Percentiles rank a stretch among this genome's conserved stretches.
Evolutionary conservation across 2,797 vertebrate species (phyloP).

Genomic region (Pogoniulus pusillus): DNA sequence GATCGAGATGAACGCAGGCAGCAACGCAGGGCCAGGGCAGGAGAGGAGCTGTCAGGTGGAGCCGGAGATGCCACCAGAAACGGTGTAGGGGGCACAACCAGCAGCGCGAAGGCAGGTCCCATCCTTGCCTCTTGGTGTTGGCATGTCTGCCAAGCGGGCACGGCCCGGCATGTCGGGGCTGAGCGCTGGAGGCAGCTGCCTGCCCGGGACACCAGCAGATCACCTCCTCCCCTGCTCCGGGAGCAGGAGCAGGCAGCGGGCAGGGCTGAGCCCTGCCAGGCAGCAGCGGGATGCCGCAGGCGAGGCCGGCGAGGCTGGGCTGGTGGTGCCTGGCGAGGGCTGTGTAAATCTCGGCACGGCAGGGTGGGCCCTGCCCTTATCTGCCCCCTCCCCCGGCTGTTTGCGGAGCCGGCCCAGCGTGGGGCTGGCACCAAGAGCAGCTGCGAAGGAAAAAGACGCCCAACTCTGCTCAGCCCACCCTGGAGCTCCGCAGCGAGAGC

Average conservation of each 20-base stretch:
- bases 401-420: conserved; percentile 29
- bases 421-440: background rate
- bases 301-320: background rate
- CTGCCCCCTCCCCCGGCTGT: background rate
- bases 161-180: background rate
- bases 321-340: background rate
- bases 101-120: background rate
- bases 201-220: background rate
- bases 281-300: background rate
- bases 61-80: background rate
- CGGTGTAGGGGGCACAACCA: background rate
- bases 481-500: background rate
- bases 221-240: background rate
- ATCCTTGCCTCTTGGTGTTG: background rate
- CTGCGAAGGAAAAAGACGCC: background rate
- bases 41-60: background rate
- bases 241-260: background rate
- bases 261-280: background rate
- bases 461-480: background rate
- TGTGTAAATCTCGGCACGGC: background rate
- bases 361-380: background rate
- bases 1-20: accelerated
- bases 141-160: conserved; percentile 2
- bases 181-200: background rate
- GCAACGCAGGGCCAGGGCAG: accelerated